These are phyloP conservation scores for Poeciliopsis turrubarensis DNA, from an alignment of 2,113 vertebrate species.

Conservation along the genomic window DNA sequence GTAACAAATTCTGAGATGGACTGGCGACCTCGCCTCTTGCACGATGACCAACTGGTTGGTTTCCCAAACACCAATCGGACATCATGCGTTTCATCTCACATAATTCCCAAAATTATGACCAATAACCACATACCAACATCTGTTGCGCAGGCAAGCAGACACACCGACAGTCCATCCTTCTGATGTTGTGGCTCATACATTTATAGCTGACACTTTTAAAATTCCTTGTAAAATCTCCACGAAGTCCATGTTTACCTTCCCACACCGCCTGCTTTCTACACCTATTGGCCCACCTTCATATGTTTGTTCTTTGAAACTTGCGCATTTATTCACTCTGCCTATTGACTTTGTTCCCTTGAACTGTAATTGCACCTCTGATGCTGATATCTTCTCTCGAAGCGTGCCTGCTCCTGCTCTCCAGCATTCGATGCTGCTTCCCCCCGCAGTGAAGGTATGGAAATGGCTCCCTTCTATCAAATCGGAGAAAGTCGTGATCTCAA, in stretches of 20 bases:
- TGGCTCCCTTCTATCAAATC: slow-evolving; percentile 19
- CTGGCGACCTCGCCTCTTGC: too few relatives aligned
- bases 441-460: slow-evolving; percentile 1
- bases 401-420: slow-evolving; percentile 2
- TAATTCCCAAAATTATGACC: neutral
- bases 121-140: neutral
- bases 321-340: slow-evolving; percentile 1
- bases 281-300: too few relatives aligned
- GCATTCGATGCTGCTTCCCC: slow-evolving; percentile 1
- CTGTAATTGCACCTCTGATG: neutral
- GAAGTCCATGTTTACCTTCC: too few relatives aligned
- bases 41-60: neutral
- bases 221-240: neutral
- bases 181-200: neutral
- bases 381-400: slow-evolving; percentile 13
- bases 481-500: slow-evolving; percentile 24
- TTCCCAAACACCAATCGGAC: neutral
- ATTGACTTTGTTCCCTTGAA: slow-evolving; percentile 24
- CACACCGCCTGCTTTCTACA: too few relatives aligned
- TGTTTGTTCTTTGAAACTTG: too few relatives aligned
- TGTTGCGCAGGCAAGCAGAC: neutral
- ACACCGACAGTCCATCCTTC: neutral
- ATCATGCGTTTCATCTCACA: neutral
- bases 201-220: neutral
- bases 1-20: neutral